A percentile compares a stretch with the other conserved stretches of the same genome.
These are phyloP conservation scores for Bombus balteatus DNA, from an alignment of 1,140 invertebrate species.

Conservation along the genomic window DNA sequence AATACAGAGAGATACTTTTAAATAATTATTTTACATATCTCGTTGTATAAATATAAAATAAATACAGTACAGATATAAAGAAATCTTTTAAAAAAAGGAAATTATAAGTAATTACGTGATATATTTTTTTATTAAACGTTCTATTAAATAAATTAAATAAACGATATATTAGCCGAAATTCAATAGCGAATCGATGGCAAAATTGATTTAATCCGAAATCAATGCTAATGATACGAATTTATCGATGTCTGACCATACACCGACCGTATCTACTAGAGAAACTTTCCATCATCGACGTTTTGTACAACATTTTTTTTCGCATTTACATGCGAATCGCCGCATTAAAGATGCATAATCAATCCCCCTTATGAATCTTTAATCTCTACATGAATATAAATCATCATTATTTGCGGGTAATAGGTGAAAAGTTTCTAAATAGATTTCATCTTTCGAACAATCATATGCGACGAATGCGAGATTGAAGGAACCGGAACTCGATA, in stretches of 20 bases:
- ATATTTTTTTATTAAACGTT: neutral
- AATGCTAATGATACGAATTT: no score
- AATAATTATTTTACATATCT: neutral
- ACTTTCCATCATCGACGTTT: no score
- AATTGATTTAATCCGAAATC: neutral
- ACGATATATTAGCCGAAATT: neutral
- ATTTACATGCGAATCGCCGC: constrained; percentile 25
- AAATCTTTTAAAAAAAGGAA: no score
- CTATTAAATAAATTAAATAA: neutral
- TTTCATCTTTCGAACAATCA: neutral
- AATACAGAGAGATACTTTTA: neutral
- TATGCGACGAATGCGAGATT: no score
- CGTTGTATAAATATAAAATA: no score
- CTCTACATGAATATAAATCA: constrained; percentile 37
- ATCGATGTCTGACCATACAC: neutral
- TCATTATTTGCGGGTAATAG: neutral
- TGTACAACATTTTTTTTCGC: neutral
- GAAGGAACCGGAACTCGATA: neutral
- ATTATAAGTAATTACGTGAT: no score
- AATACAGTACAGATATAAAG: no score
- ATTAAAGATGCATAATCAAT: constrained; percentile 23
- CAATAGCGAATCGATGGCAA: neutral
- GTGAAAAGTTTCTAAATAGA: neutral
- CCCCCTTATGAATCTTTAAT: constrained; percentile 42
- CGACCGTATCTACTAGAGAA: neutral